Percentiles rank a stretch among this genome's conserved stretches.
phyloP scores from a whole-genome alignment of 2,113 vertebrate species.

The Calidris pugnax region DNA sequence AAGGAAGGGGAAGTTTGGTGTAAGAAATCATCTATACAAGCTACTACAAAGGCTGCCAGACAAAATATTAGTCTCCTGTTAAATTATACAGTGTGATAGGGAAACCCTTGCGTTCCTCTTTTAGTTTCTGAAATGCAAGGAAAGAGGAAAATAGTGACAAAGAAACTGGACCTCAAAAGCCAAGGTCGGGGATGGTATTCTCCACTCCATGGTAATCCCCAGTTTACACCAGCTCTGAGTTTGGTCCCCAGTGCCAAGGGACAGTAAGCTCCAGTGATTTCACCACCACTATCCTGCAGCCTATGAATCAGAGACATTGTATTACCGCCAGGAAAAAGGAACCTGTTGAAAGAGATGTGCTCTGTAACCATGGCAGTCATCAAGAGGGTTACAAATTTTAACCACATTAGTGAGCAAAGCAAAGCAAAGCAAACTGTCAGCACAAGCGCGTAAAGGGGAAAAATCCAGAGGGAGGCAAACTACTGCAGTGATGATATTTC shows the following conservation, averaged over 20 bases:
- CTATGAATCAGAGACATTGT: slow-evolving; percentile 50
- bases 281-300: background rate
- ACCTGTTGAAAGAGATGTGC: slow-evolving; percentile 65
- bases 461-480: slow-evolving; percentile 48
- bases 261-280: slow-evolving; percentile 4
- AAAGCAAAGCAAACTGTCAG: slow-evolving; percentile 28
- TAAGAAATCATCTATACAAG: slow-evolving; percentile 44
- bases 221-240: background rate
- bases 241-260: background rate
- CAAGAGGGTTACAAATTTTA: slow-evolving; percentile 41
- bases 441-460: slow-evolving; percentile 37
- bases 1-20: background rate
- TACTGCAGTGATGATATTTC: slow-evolving; percentile 42
- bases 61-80: slow-evolving; percentile 61
- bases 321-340: slow-evolving; percentile 22
- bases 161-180: background rate
- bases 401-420: slow-evolving; percentile 40
- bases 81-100: background rate
- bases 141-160: slow-evolving; percentile 16
- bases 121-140: slow-evolving; percentile 23
- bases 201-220: background rate
- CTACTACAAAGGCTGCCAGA: slow-evolving; percentile 7
- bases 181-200: background rate
- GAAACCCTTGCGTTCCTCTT: slow-evolving; percentile 6
- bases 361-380: slow-evolving; percentile 53